Base-by-base conservation (phyloP, 2,797 vertebrate genomes). In the Sebastes miniatus region DNA sequence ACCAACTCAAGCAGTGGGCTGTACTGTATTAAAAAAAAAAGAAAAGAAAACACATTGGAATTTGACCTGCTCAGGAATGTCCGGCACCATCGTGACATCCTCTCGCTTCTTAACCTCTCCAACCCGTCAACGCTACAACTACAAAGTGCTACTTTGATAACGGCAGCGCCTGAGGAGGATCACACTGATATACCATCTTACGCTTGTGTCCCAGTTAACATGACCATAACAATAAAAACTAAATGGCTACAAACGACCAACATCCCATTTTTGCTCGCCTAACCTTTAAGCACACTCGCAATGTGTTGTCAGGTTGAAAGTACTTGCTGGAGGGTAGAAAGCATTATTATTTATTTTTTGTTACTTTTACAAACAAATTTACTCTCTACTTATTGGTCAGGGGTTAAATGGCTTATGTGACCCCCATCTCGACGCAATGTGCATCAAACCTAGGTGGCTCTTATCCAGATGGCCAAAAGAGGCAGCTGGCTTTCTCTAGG, bases 201-300 rank as follows among this genome's bases (percentile, higher is more conserved):
- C 95, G 95, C 93, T 96, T 93, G 95, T 76, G 94, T 94, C 90
- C 92, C 89, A 93, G 85, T 95, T 96, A 96, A 96, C 91, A 93
- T 86, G 89, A 95, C 93, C 85, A 97, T 96, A 97, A 96, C 96
- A 97, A 97, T 99, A 98, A 99, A 98, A 96, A 93, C 93, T 88
- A 95, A 96, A 97, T 95, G 95, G 80, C 95, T 96, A 96, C 81
- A 89, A 90, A 88, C 5, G 10, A 80, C 79, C 71, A 77, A 83
- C 96, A 96, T 95, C 95, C 96, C 96, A 96, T 97, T 97, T 97
- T 95, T 96, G 86, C 85, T 92, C 87, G 95, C 95, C 91, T 97
- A 97, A 97, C 96, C 97, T 97, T 97, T 97, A 96, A 97, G 96
- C 95, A 96, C 97, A 96, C 95, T 92, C 95, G 91, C 29, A 63